Conservation (phyloP, 1,140 invertebrate species). For the Achroia grisella region DNA sequence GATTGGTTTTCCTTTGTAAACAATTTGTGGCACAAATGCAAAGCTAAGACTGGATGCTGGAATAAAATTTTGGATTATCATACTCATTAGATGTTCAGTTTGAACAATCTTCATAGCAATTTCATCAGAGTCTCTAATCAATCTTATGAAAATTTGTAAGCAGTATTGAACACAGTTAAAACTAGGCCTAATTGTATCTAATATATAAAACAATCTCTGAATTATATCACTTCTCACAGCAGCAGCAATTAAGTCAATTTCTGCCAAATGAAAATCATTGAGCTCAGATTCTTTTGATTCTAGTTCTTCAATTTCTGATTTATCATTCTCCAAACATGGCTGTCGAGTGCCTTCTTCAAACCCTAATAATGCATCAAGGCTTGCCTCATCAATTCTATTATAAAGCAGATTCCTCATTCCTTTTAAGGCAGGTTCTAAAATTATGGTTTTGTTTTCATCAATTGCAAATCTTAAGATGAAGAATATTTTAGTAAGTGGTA, state of each 20-base stretch:
- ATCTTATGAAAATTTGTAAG: conserved; percentile 81
- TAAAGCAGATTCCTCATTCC: conserved; percentile 83
- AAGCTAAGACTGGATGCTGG: conserved; percentile 62
- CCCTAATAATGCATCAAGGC: conserved; percentile 80
- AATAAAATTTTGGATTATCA: conserved; percentile 76
- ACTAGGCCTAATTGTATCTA: conserved; percentile 77
- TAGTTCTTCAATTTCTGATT: conserved; percentile 73
- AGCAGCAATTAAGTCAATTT: conserved; percentile 83
- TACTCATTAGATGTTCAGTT: conserved; percentile 74
- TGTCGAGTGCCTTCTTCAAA: conserved; percentile 79
- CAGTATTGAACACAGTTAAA: conserved; percentile 78
- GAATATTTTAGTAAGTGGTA: conserved; percentile 81
- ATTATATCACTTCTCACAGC: conserved; percentile 85
- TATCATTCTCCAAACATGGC: conserved; percentile 75
- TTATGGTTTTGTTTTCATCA: conserved; percentile 85
- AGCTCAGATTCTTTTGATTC: conserved; percentile 79
- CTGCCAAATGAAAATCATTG: conserved; percentile 89
- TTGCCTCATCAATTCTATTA: conserved; percentile 84
- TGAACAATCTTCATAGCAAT: conserved; percentile 75
- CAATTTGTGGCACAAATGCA: conserved; percentile 36
- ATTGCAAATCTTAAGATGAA: conserved; percentile 88
- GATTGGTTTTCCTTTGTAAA: conserved; percentile 63
- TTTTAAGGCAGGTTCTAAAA: conserved; percentile 82
- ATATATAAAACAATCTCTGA: conserved; percentile 81
- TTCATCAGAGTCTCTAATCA: conserved; percentile 79